Evolutionary conservation across 2,797 vertebrate species (phyloP).

Genomic region (Sphenodon punctatus): DNA sequence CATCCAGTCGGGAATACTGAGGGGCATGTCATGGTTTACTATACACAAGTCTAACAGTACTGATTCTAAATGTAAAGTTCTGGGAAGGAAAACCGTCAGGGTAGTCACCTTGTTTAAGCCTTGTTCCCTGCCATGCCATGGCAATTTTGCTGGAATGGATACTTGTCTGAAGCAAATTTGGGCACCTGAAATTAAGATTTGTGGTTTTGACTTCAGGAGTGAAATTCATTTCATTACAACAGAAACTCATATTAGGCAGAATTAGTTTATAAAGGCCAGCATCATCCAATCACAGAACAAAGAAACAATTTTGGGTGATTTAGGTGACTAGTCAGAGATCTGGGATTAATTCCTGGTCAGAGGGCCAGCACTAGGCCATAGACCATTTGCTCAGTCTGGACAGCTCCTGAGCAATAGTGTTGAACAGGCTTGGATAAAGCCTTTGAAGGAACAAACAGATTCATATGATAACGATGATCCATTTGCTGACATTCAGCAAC

Average conservation of each 20-base stretch:
- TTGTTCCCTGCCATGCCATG: neutral
- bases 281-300: neutral
- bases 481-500: rapidly evolving
- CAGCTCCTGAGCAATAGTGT: no score
- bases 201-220: neutral
- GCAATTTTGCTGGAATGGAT: neutral
- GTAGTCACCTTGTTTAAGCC: no score
- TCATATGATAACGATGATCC: rapidly evolving
- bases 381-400: no score
- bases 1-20: no score
- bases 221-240: no score
- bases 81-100: no score
- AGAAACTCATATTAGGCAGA: neutral
- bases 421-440: no score
- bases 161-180: neutral
- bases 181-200: neutral
- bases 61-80: no score
- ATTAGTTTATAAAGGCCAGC: neutral
- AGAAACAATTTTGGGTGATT: neutral
- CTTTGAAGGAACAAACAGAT: neutral
- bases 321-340: neutral
- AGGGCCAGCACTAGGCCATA: no score
- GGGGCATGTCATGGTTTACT: no score
- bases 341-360: neutral
- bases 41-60: no score